These are phyloP conservation scores for Tarsius wallacei DNA, from an alignment of 2,797 vertebrate species.

Conservation along the genomic window DNA sequence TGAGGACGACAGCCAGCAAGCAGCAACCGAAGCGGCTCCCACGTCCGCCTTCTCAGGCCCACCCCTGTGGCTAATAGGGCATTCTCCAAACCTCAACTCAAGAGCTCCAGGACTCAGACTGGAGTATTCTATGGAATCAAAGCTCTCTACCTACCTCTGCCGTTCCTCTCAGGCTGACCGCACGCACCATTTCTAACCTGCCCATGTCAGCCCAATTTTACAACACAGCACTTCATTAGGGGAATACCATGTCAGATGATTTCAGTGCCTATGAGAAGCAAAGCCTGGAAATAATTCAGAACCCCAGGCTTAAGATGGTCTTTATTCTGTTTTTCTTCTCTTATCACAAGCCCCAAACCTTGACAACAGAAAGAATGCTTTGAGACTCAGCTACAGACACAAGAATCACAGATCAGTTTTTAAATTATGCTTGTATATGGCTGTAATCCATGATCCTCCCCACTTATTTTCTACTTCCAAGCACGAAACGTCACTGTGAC, in stretches of 20 bases:
- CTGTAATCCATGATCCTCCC: background rate
- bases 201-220: background rate
- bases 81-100: background rate
- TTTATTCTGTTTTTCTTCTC: slow-evolving; percentile 80
- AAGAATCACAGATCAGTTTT: slow-evolving; percentile 79
- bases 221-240: background rate
- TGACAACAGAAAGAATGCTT: slow-evolving; percentile 58
- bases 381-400: slow-evolving; percentile 77
- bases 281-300: background rate
- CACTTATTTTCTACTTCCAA: background rate
- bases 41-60: background rate
- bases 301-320: slow-evolving; percentile 48
- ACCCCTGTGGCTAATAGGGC: background rate
- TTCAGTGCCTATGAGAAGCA: background rate
- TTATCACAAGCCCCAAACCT: slow-evolving; percentile 79
- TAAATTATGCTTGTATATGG: background rate
- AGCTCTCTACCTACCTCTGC: background rate
- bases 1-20: background rate
- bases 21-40: background rate
- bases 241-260: background rate
- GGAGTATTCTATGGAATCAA: background rate
- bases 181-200: background rate
- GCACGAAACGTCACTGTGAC: background rate
- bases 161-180: background rate
- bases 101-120: background rate